These are phyloP conservation scores for Lamellibrachia luymesi DNA, from an alignment of 1,140 invertebrate species.

Conservation along the genomic window DNA sequence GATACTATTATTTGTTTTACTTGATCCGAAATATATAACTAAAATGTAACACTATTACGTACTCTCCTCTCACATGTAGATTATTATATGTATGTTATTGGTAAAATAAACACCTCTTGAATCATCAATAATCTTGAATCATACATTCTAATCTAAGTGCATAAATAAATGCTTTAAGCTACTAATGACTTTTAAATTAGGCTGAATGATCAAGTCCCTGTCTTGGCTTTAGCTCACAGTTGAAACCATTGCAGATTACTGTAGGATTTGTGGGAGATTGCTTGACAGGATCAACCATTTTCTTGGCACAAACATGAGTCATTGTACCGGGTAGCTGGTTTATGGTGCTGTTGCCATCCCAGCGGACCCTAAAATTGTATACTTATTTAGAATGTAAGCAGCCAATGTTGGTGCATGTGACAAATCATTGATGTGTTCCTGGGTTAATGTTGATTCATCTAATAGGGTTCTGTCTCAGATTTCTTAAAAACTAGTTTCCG, in stretches of 20 bases:
- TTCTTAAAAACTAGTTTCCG: too few relatives aligned
- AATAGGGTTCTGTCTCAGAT: too few relatives aligned
- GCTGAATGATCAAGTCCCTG: not conserved
- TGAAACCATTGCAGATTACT: not conserved
- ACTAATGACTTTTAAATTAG: conserved; percentile 6
- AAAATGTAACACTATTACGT: not conserved
- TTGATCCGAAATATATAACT: too few relatives aligned
- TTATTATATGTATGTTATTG: not conserved
- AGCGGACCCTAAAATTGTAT: not conserved
- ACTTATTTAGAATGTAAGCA: too few relatives aligned
- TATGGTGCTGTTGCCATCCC: not conserved
- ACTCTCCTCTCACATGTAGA: not conserved
- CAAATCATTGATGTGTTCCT: too few relatives aligned
- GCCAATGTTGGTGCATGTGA: too few relatives aligned
- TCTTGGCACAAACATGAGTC: not conserved
- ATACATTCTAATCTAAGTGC: not conserved
- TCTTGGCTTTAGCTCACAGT: not conserved
- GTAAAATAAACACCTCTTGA: not conserved
- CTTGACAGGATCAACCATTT: not conserved
- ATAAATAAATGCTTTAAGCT: not conserved
- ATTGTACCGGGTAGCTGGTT: not conserved
- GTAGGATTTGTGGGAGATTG: not conserved
- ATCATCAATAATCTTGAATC: not conserved
- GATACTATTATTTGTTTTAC: not conserved
- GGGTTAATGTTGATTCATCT: too few relatives aligned